Evolutionary conservation across 2,113 vertebrate species (phyloP), one percentile per base, ranked within the genome.

Genomic region (Brachyhypopomus occidentalis): DNA sequence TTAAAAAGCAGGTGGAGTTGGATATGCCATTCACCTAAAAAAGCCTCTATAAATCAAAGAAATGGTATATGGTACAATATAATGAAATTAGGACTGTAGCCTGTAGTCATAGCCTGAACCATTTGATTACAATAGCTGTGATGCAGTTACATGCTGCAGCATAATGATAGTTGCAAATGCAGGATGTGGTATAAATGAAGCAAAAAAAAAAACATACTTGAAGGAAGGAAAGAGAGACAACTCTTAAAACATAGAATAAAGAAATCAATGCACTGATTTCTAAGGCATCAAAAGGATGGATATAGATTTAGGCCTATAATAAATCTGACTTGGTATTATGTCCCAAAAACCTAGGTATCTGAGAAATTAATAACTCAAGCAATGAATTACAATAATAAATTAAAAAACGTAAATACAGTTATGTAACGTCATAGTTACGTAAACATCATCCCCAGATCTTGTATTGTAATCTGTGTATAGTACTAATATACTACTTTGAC

Each of bases 151-250:
- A n/a, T 20, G 45, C 41, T 20, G n/a, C 41, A 52, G n/a, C 41
- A 52, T 0, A 77, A 56, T 34, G 2, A 36, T 25, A 77, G 4
- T 22, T 0, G 4, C 75, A 48, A 63, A 17, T 14, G 58, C 27
- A 78, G 76, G 27, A 78, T 56, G 63, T 78, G 27, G 63, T 69
- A 69, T 58, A n/a, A 56, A 7, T 66, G 20, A 23, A 30, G 16
- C 9, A 45, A 19, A 66, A 52, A 4, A 0, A 9, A 14, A 34
- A 73, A 58, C 1, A 45, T 45, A 6, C 45, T 52, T 52, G 45
- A 14, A 25, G 5, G 25, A 27, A 64, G 14, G 27, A 19, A 12
- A 64, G 59, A 27, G 23, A 64, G 17, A 64, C 25, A 16, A 27
- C 3, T 4, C 27, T 30, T 16, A 66, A 1, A 66, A 66, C 27